Base-by-base conservation (phyloP, 2,797 vertebrate genomes). In the Sarcoramphus papa region DNA sequence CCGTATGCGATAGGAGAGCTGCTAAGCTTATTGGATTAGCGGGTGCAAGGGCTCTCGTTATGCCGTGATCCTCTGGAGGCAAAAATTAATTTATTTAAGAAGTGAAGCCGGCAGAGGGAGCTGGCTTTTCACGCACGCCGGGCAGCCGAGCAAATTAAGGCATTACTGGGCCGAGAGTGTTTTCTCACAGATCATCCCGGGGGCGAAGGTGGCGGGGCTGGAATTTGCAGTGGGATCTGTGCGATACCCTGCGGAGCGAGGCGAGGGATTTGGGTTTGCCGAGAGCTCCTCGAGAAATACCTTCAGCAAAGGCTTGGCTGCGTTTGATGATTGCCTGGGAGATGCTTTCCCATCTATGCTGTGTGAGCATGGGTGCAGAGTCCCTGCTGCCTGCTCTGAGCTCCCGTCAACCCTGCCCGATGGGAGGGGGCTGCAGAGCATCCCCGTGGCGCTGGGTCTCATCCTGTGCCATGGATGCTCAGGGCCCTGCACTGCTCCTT, bases 181-280 rank as follows among this genome's bases (percentile, higher is more conserved):
- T 88, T 74, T 60, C 88, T 81, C 64, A 50, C 2, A 7, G 48
- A 54, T 68, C 63, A 51, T 60, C 76, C 57, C 3, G 0, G 25
- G 48, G 65, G 9, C 0, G 3, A 47, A 56, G 64, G 41, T 5
- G 19, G 12, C 10, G 1, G 45, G 40, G 69, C 33, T 80, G 86
- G 75, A 70, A 95, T 94, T 72, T 83, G 82, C 88, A 18, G 48
- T 92, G 91, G 89, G 91, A 92, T 92, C 84, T 79, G 76, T 1
- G 2, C 0, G 0, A 73, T 40, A 17, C 35, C 54, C 31, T 1
- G 4, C 1, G 4, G 76, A 33, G 43, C 0, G 0, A 63, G 27
- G 15, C 1, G 28, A 70, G 60, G 54, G 68, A 63, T 25, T 90
- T 23, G 74, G 69, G 48, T n/a, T 72, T 64, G 64, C 56, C 1